Evolutionary conservation across 35 echinoderm and acorn worm species (phyloP), one percentile per base, ranked within the genome.

Genomic region (Heliocidaris tuberculata): DNA sequence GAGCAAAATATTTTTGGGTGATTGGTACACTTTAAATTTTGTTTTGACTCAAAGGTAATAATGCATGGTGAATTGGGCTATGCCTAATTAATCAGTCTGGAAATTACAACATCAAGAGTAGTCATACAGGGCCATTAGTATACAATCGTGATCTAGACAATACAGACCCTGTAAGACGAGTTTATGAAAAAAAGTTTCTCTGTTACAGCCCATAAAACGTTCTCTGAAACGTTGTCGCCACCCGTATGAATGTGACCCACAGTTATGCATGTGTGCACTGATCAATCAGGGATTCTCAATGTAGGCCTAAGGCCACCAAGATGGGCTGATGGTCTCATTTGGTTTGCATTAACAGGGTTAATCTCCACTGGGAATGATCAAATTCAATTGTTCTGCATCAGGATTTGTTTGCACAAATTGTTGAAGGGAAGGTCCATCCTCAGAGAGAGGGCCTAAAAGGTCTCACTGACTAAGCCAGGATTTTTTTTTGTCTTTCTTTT

Each of bases 321-420:
- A 24, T 6, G 17, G 61, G 17, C 65, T 19, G 21, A 78, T 0
- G 65, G 27, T 78, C 65, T 78, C 65, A 27, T 78, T 24, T 27
- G 21, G 21, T 27, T n/a, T 24, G 7, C 65, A 4, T 24, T 78
- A n/a, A 78, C 65, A 78, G 65, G 65, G 65, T 78, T 78, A 78
- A 78, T 78, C 21, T 78, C 65, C 27, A 78, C 21, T 27, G 65
- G 65, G 65, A 78, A 78, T 78, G 65, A 78, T 78, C 21, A 78
- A 78, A 78, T 78, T 78, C 65, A 78, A 78, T 78, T 78, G 65
- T 78, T 78, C 65, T 78, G 65, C 65, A 78, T n/a, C 21, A 78
- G 65, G 21, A 78, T n/a, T 78, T 78, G 65, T 78, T 78, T 78
- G 65, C 65, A 78, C 27, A 78, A 78, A 78, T 78, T 24, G 27